Conservation (phyloP, 2,888 invertebrate genomes). For the Mythimna lalbum region DNA sequence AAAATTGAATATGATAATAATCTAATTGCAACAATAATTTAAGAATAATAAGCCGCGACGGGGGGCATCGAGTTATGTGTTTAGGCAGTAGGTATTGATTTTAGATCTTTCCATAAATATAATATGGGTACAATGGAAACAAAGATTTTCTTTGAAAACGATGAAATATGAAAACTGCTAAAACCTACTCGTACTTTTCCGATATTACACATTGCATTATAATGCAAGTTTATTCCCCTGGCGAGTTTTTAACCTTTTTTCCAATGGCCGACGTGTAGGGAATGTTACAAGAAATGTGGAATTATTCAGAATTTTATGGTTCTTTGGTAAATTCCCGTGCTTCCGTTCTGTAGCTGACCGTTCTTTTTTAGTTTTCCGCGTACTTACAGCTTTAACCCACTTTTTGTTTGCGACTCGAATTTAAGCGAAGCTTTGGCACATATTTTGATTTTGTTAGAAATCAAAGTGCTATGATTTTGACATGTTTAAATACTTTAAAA, state of each 20-base stretch:
- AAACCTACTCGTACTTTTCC: neutral
- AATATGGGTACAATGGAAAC: no score
- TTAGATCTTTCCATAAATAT: no score
- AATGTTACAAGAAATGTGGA: conserved; percentile 54
- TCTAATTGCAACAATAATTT: no score
- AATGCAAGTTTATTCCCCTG: conserved; percentile 21
- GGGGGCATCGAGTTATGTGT: no score
- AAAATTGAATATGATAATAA: no score
- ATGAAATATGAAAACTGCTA: conserved; percentile 3
- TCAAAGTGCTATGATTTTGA: neutral
- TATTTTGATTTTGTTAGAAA: neutral
- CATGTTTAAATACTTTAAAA: neutral
- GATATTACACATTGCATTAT: conserved; percentile 16
- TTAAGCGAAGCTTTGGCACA: neutral
- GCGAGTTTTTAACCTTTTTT: conserved; percentile 42
- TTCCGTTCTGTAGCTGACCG: conserved; percentile 60
- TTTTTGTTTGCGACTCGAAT: conserved; percentile 65
- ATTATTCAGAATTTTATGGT: conserved; percentile 75
- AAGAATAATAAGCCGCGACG: no score
- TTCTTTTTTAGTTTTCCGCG: conserved; percentile 73
- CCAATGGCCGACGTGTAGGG: conserved; percentile 49
- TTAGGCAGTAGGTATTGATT: no score
- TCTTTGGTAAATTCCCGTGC: conserved; percentile 72
- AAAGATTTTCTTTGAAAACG: neutral
- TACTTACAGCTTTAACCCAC: conserved; percentile 75